phyloP scores from a whole-genome alignment of 2,113 vertebrate species.

The Saguinus midas region DNA sequence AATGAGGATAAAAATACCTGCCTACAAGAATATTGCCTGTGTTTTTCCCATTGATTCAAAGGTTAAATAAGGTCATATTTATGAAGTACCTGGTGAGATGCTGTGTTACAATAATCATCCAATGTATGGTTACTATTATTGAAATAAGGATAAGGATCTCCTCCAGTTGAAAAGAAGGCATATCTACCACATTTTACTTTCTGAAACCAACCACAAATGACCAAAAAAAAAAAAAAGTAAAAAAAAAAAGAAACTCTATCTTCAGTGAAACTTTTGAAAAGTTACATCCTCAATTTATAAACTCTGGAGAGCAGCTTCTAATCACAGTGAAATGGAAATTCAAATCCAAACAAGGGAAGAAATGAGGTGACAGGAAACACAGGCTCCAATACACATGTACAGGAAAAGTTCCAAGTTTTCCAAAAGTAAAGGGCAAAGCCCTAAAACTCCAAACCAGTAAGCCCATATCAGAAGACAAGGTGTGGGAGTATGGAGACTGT shows the following conservation, averaged over 20 bases:
- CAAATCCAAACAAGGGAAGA: not conserved
- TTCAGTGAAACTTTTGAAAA: slow-evolving; percentile 17
- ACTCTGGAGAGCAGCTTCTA: not conserved
- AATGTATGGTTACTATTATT: not conserved
- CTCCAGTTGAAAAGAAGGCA: not conserved
- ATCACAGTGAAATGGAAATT: not conserved
- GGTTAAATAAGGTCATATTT: not conserved
- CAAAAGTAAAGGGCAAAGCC: not conserved
- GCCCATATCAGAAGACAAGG: not conserved
- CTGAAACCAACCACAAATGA: not conserved
- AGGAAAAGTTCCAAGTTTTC: not conserved
- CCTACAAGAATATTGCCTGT: not conserved
- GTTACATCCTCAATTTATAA: not conserved
- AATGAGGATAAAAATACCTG: not conserved
- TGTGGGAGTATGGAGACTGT: no score
- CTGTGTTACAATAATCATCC: not conserved
- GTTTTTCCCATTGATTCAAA: not conserved
- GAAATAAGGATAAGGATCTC: not conserved
- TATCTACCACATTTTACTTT: not conserved
- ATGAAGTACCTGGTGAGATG: not conserved
- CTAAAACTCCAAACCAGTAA: not conserved
- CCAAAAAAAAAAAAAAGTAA: not conserved
- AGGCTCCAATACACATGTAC: not conserved
- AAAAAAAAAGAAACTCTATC: not conserved
- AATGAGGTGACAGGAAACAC: not conserved